A percentile compares a stretch with the other conserved stretches of the same genome.
phyloP scores from a whole-genome alignment of 2,888 invertebrate genomes.

The Nephrotoma guestfalica region DNA sequence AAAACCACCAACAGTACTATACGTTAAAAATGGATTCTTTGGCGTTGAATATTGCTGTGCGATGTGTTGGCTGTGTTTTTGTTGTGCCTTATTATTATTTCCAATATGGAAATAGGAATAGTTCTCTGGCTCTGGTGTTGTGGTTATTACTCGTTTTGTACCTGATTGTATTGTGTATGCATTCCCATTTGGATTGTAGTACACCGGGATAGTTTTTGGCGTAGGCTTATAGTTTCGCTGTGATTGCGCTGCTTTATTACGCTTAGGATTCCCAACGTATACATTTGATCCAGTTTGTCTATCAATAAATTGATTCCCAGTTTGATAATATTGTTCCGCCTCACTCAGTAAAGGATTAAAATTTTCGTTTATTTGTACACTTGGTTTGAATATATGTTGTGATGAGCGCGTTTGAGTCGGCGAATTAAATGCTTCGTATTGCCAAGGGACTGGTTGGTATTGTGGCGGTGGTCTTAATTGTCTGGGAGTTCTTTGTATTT shows the following conservation, averaged over 20 bases:
- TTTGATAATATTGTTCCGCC: constrained; percentile 10
- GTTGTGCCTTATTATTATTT: neutral
- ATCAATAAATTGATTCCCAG: neutral
- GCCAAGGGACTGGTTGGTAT: constrained; percentile 6
- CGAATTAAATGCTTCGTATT: constrained; percentile 10
- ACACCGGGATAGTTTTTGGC: neutral
- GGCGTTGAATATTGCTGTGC: constrained; percentile 27
- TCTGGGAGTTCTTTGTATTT: constrained; percentile 22
- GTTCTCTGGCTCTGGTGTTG: constrained; percentile 18
- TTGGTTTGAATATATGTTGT: neutral
- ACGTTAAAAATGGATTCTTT: constrained; percentile 39
- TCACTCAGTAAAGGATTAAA: neutral
- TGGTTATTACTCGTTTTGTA: neutral
- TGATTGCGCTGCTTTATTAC: neutral
- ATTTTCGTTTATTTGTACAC: neutral
- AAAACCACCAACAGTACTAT: constrained; percentile 40
- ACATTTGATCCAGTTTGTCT: neutral
- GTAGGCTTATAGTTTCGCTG: neutral
- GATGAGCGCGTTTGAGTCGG: neutral
- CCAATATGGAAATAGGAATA: constrained; percentile 33
- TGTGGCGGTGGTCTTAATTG: constrained; percentile 21
- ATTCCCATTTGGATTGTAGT: neutral
- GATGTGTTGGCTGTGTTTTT: constrained; percentile 6
- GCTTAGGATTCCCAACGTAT: neutral
- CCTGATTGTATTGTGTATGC: neutral